These are phyloP conservation scores for Magallana nippona DNA, from an alignment of 2,888 invertebrate species.

Conservation along the genomic window DNA sequence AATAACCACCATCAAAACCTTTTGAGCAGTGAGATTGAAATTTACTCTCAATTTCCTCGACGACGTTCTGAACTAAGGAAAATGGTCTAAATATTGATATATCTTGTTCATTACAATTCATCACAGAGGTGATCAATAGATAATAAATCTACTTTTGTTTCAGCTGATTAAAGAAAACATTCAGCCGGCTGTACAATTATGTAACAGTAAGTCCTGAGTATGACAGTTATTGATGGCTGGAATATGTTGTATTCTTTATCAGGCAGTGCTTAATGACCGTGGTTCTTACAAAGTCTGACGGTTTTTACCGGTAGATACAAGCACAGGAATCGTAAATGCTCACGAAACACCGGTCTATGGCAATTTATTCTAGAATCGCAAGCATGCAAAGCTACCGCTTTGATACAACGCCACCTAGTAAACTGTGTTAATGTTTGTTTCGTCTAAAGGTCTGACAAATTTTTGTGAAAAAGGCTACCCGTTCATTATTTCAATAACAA, in stretches of 20 bases:
- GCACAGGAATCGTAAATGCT: too few relatives aligned
- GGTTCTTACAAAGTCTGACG: not conserved
- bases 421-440: too few relatives aligned
- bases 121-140: not conserved
- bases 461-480: too few relatives aligned
- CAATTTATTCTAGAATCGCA: too few relatives aligned
- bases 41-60: slow-evolving; percentile 24
- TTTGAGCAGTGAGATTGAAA: not conserved
- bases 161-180: not conserved
- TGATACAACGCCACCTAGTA: too few relatives aligned
- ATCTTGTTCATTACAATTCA: slow-evolving; percentile 8
- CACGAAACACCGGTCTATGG: too few relatives aligned
- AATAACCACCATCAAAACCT: not conserved
- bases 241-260: not conserved
- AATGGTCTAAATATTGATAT: slow-evolving; percentile 2
- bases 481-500: too few relatives aligned
- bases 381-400: too few relatives aligned
- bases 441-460: too few relatives aligned
- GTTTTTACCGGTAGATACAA: not conserved
- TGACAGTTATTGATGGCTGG: not conserved
- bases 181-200: not conserved
- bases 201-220: not conserved
- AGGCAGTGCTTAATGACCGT: not conserved
- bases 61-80: slow-evolving; percentile 3
- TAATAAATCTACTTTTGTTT: slow-evolving; percentile 2